These are phyloP conservation scores for Rhinoptilus africanus DNA, from an alignment of 2,113 vertebrate genomes.

Conservation along the genomic window DNA sequence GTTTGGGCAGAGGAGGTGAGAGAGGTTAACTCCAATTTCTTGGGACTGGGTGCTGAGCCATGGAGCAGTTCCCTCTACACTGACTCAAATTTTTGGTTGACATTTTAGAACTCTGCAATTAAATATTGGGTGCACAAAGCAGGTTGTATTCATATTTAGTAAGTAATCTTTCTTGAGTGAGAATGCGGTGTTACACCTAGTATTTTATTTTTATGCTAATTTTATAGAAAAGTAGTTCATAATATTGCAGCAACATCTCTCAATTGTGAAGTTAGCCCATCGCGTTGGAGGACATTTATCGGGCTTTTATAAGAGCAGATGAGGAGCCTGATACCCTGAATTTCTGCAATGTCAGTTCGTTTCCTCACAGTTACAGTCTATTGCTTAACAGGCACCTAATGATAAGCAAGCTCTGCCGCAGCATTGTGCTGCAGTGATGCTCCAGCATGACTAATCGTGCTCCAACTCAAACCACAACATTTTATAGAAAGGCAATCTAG, in stretches of 20 bases:
- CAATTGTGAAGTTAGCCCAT: not conserved
- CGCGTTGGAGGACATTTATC: fast-evolving
- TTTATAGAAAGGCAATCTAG: not conserved
- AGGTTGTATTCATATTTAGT: not conserved
- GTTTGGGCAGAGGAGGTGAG: not conserved
- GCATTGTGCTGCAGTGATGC: not conserved
- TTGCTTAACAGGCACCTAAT: not conserved
- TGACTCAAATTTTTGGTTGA: not conserved
- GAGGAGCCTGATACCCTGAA: not conserved
- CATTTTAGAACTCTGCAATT: not conserved
- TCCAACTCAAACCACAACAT: not conserved
- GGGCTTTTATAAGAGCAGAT: not conserved
- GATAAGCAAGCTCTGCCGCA: not conserved
- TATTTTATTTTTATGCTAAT: not conserved
- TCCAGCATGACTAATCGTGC: not conserved
- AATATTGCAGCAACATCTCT: not conserved
- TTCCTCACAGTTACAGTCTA: not conserved
- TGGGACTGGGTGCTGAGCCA: not conserved
- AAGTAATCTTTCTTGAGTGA: not conserved
- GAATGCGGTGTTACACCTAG: not conserved
- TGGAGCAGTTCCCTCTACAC: not conserved
- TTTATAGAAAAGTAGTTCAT: not conserved
- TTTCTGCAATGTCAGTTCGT: not conserved
- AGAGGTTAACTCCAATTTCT: not conserved
- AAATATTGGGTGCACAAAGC: not conserved